Conservation (phyloP, 2,797 vertebrate species). For the Acipenser ruthenus region DNA sequence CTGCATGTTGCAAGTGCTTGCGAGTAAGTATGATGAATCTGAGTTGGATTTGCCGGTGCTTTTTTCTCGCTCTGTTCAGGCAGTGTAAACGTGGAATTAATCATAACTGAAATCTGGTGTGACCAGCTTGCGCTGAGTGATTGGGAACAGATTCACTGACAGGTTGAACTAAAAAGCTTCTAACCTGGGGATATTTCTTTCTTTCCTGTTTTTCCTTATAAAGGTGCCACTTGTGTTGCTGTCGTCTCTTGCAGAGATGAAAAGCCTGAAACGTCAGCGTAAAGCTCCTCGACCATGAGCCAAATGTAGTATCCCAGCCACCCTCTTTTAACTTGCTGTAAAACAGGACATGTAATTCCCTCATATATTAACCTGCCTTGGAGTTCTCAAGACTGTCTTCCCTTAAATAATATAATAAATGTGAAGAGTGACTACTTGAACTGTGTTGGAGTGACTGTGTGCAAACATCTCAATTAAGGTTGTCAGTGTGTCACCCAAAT, state of each 20-base stretch:
- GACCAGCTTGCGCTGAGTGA: slow-evolving; percentile 35
- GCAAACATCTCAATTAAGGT: no score
- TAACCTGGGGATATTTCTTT: background rate
- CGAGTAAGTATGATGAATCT: slow-evolving; percentile 34
- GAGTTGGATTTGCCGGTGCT: slow-evolving; percentile 31
- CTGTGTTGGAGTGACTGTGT: background rate
- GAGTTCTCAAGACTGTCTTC: background rate
- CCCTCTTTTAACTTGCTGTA: background rate
- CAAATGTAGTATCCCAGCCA: background rate
- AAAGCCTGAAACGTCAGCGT: background rate
- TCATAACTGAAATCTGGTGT: slow-evolving; percentile 33
- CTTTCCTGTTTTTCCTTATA: background rate
- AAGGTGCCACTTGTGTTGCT: background rate
- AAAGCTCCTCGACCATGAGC: background rate
- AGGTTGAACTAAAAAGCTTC: slow-evolving; percentile 10
- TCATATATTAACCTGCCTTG: background rate
- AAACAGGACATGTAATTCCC: background rate
- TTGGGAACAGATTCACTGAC: slow-evolving; percentile 40
- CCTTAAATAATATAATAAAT: slow-evolving; percentile 2
- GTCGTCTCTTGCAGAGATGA: background rate
- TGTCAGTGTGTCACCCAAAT: no score
- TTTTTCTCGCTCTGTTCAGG: slow-evolving; percentile 30
- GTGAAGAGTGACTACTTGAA: background rate
- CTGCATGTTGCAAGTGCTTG: background rate
- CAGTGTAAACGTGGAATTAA: slow-evolving; percentile 38